Evolutionary conservation across 1,140 invertebrate genomes (phyloP).

Genomic region (Neoseiulus cucumeris): DNA sequence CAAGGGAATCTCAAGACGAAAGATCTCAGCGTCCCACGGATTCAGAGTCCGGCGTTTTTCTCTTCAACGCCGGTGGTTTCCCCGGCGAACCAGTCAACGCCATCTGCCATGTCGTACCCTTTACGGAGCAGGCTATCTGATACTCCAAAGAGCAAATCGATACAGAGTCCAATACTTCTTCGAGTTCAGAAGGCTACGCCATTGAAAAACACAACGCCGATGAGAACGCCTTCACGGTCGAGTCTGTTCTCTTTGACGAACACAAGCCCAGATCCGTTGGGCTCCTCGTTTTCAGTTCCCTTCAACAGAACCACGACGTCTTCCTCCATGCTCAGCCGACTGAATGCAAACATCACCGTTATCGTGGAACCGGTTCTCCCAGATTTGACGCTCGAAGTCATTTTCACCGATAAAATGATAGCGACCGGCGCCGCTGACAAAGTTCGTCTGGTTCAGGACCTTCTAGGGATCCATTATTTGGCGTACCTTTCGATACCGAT

Average conservation of each 20-base stretch:
- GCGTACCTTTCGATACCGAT: neutral
- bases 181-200: slow-evolving; percentile 3
- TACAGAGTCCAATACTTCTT: neutral
- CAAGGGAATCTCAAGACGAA: neutral
- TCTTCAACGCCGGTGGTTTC: slow-evolving; percentile 2
- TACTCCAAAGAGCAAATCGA: slow-evolving; percentile 1
- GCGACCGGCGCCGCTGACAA: neutral
- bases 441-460: neutral
- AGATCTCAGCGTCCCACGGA: neutral
- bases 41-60: neutral
- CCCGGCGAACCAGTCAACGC: neutral
- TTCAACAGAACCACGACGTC: neutral
- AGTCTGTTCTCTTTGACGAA: neutral
- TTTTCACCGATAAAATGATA: neutral
- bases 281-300: neutral
- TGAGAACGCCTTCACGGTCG: neutral
- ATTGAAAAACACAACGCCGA: neutral
- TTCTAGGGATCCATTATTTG: neutral
- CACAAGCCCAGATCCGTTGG: neutral
- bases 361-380: slow-evolving; percentile 1
- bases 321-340: neutral
- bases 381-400: neutral
- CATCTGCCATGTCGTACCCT: neutral
- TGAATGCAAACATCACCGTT: neutral
- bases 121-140: neutral